Evolutionary conservation across 2,888 invertebrate species (phyloP), one percentile per base, ranked within the genome.

Genomic region (Diogma glabrata): DNA sequence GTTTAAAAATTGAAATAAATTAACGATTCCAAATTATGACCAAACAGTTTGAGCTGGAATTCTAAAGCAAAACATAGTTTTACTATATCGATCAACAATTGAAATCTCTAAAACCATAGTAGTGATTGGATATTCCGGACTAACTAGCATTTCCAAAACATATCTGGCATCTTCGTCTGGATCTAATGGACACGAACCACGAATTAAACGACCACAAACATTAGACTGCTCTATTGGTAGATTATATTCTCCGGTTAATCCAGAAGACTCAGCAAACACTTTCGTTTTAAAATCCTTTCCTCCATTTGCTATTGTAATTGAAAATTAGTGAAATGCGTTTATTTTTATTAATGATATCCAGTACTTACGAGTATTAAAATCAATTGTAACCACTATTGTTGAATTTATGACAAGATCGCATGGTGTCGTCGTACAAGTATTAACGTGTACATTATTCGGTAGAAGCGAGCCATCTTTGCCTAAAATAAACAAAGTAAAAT

Each of bases 21-120:
- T n/a, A n/a, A n/a, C n/a, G n/a, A n/a, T n/a, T n/a, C n/a, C n/a
- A n/a, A n/a, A n/a, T n/a, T n/a, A n/a, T n/a, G n/a, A n/a, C n/a
- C n/a, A n/a, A n/a, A 43, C 9, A 22, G 43, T 43, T 43, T 43
- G 43, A 4, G 43, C 43, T 22, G 43, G 43, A 8, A 43, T 23
- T 22, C 43, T 20, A 14, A 43, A 43, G 14, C 43, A 43, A n/a
- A n/a, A n/a, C n/a, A n/a, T n/a, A n/a, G n/a, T n/a, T n/a, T n/a
- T n/a, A n/a, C n/a, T n/a, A n/a, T n/a, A n/a, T n/a, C n/a, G n/a
- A n/a, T n/a, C n/a, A n/a, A n/a, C n/a, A 22, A 43, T 43, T 8
- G 4, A 12, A 5, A 43, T n/a, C 23, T 43, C 43, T 9, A 43
- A 22, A 22, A 22, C 22, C 22, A 43, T 22, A 8, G 5, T 2